Evolutionary conservation across 2,888 invertebrate genomes (phyloP), one percentile per base, ranked within the genome.

Genomic region (Drosophila borealis): DNA sequence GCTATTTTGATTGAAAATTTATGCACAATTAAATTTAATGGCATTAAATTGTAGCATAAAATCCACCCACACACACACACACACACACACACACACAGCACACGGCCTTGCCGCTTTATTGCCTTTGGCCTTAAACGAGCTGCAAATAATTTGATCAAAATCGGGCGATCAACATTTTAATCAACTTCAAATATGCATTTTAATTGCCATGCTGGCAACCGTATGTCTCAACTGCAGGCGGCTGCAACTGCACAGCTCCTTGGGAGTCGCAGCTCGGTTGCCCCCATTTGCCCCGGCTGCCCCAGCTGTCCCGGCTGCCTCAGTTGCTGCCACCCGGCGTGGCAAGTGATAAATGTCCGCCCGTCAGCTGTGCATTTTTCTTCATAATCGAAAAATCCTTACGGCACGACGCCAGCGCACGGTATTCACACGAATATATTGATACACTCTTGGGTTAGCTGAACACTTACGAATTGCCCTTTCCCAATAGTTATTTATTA

Each of bases 361-460:
- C 81, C 66, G 79, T 84, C 81, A 83, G 68, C 84, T 84, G 63
- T 64, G 81, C 73, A 76, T 81, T 81, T 81, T 84, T 81, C 83
- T 84, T 81, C 74, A 81, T 81, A 81, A 81, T 81, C 80, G 80
- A 83, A 83, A 80, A 80, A 83, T 78, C 81, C 75, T 83, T 65
- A 64, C 80, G 46, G 70, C 66, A 70, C 57, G 50, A 46, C 37
- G 11, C 37, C 50, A 45, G 53, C 29, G 25, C 33, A 1, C 10
- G n/a, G 19, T n/a, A 14, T 29, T 39, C 11, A 13, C 6, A 39
- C 37, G 66, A 74, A 66, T 54, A 51, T 41, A 19, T 36, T 37
- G 13, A 69, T 76, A 53, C 73, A 14, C 61, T 76, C 42, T 54
- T 29, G 14, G 33, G 11, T 2, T 29, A 8, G 29, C 8, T 29